A percentile compares a stretch with the other conserved stretches of the same genome.
Evolutionary conservation across 2,797 vertebrate species (phyloP).

Genomic region (Thamnophis elegans): DNA sequence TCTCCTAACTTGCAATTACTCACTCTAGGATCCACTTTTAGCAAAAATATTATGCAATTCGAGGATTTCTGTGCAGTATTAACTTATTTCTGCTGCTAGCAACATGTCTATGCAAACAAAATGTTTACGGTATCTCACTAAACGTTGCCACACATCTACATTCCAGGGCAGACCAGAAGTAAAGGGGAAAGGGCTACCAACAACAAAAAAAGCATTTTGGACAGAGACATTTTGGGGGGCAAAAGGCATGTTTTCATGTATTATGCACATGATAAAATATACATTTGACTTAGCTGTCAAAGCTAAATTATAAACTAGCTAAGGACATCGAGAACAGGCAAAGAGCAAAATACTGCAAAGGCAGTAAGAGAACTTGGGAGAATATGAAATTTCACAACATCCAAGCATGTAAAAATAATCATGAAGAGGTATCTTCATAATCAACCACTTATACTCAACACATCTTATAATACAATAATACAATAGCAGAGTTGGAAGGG

Average conservation of each 20-base stretch:
- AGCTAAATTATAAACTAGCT: background rate
- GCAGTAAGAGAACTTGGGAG: background rate
- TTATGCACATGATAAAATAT: background rate
- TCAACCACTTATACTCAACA: background rate
- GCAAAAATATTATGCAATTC: background rate
- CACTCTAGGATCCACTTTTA: background rate
- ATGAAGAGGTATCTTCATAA: background rate
- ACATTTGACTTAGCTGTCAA: background rate
- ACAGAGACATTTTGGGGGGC: background rate
- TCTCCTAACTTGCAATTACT: slow-evolving; percentile 22
- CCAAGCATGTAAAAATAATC: background rate
- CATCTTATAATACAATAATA: no score
- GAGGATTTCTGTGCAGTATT: slow-evolving; percentile 14
- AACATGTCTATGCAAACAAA: background rate
- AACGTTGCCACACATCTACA: background rate
- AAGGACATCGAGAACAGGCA: background rate
- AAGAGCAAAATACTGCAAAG: background rate
- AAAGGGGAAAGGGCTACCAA: background rate
- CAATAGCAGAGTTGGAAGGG: no score
- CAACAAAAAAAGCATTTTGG: background rate
- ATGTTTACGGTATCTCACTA: background rate
- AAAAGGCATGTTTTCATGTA: background rate
- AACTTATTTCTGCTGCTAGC: background rate
- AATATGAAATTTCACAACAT: background rate
- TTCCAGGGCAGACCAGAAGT: background rate